A percentile compares a stretch with the other conserved stretches of the same genome.
Evolutionary conservation across 2,797 vertebrate genomes (phyloP).

Genomic region (Podarcis lilfordi): DNA sequence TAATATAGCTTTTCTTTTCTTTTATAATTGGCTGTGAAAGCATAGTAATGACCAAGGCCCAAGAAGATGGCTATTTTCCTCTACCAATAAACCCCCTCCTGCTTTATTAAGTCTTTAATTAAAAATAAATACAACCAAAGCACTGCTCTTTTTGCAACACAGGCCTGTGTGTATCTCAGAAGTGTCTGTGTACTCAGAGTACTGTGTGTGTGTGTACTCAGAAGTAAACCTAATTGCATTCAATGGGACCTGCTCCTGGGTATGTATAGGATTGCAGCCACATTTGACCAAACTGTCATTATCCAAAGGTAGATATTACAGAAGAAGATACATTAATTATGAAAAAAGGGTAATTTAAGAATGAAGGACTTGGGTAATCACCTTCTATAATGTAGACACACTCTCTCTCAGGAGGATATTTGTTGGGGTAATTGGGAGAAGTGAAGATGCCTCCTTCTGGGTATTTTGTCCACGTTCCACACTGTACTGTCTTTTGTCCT

Average conservation of each 20-base stretch:
- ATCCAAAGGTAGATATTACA: not conserved
- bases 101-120: not conserved
- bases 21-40: not conserved
- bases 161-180: no score
- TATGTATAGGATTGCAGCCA: not conserved
- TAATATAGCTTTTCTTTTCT: not conserved
- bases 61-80: not conserved
- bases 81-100: not conserved
- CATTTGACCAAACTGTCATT: not conserved
- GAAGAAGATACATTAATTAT: not conserved
- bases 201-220: no score
- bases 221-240: no score
- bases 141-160: not conserved
- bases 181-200: no score
- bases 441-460: constrained; percentile 95
- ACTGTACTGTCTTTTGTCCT: constrained; percentile 94
- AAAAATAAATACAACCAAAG: not conserved
- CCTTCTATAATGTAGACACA: constrained; percentile 99
- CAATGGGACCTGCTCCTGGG: not conserved
- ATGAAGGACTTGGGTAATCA: constrained; percentile 62
- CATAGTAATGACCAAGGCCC: no score
- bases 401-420: constrained; percentile 96
- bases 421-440: constrained; percentile 98
- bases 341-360: not conserved
- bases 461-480: constrained; percentile 98